phyloP scores from a whole-genome alignment of 1,140 invertebrate genomes.

The Elysia chlorotica region DNA sequence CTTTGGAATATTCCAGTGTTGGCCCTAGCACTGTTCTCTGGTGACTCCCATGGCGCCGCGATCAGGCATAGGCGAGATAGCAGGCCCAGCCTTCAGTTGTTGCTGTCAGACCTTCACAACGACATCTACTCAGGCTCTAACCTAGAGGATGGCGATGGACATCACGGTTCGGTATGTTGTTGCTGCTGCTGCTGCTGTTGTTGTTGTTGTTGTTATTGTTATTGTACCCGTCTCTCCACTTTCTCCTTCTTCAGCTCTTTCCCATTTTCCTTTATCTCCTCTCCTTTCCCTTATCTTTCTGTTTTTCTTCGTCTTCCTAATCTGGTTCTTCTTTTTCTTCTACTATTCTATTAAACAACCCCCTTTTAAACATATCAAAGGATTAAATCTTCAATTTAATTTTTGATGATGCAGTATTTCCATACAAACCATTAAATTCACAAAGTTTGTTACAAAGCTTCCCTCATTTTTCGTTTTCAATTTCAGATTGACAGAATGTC shows the following conservation, averaged over 20 bases:
- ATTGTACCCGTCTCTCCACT: neutral
- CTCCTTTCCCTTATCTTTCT: no score
- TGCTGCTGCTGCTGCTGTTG: neutral
- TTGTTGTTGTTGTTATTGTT: neutral
- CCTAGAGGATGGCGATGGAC: slow-evolving; percentile 15
- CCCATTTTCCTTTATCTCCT: no score
- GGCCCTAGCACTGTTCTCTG: neutral
- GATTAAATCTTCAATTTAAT: no score
- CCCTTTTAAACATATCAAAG: no score
- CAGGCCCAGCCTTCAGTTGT: neutral
- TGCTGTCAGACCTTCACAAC: slow-evolving; percentile 7
- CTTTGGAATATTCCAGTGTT: neutral
- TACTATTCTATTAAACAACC: no score
- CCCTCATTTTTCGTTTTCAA: neutral
- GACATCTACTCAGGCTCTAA: slow-evolving; percentile 17
- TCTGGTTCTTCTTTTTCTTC: no score
- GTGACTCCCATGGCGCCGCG: neutral
- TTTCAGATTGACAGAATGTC: neutral
- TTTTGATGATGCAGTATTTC: no score
- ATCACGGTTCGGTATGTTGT: neutral
- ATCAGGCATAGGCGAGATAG: slow-evolving; percentile 3
- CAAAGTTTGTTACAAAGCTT: neutral
- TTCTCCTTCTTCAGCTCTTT: no score
- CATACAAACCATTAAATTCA: no score
- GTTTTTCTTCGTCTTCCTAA: no score